A percentile compares a stretch with the other conserved stretches of the same genome.
Conservation (phyloP, 2,888 invertebrate species). For the Hartigia nigra region DNA sequence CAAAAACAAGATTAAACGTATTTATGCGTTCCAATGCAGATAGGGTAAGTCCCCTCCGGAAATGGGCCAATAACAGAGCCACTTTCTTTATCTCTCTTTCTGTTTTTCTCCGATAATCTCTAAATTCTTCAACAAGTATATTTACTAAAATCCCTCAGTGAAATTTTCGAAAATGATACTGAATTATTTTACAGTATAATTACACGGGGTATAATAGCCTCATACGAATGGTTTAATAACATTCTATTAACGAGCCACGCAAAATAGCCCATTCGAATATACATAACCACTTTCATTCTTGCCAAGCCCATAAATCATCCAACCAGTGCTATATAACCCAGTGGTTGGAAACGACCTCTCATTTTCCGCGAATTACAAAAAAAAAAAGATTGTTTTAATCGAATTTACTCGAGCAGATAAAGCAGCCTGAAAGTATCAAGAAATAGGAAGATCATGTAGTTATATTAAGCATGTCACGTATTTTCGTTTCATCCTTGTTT, state of each 20-base stretch:
- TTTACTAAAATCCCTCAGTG: neutral
- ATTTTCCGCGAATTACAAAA: neutral
- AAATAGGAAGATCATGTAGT: neutral
- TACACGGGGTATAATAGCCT: neutral
- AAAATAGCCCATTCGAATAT: neutral
- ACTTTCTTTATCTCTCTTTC: constrained; percentile 2
- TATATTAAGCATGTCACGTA: neutral
- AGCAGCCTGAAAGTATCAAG: neutral
- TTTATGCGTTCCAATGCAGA: constrained; percentile 34
- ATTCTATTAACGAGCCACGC: neutral
- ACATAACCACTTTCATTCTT: neutral
- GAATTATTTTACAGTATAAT: neutral
- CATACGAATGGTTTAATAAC: neutral
- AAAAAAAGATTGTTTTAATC: neutral
- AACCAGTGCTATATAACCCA: neutral
- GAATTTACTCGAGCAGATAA: neutral
- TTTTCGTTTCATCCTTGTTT: constrained; percentile 10
- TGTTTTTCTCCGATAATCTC: neutral
- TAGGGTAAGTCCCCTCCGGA: constrained; percentile 26
- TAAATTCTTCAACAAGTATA: neutral
- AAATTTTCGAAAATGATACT: neutral
- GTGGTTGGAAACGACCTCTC: neutral
- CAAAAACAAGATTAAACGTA: constrained; percentile 45
- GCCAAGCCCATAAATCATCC: neutral
- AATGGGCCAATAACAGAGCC: constrained; percentile 36